Percentiles rank a stretch among this genome's conserved stretches.
These are phyloP conservation scores for Caerostris darwini DNA, from an alignment of 1,140 invertebrate species.

Conservation along the genomic window DNA sequence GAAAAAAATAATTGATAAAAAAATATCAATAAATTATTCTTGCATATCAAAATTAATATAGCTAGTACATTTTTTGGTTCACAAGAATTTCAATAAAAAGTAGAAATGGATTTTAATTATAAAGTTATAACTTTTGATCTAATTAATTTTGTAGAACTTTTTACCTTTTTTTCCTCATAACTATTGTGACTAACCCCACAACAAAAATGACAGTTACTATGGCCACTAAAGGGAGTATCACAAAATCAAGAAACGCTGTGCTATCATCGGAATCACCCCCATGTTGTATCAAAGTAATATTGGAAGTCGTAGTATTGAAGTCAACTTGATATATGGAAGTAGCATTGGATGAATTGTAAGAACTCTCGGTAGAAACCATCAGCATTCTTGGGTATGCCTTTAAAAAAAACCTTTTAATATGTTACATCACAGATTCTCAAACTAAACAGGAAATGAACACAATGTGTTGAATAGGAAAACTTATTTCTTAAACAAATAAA, in stretches of 20 bases:
- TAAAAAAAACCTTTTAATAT: neutral
- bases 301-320: conserved; percentile 52
- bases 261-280: neutral
- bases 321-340: conserved; percentile 54
- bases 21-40: neutral
- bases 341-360: conserved; percentile 53
- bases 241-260: conserved; percentile 61
- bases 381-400: conserved; percentile 10
- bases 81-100: no score
- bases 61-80: no score
- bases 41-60: neutral
- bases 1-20: no score
- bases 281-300: conserved; percentile 53
- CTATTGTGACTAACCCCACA: conserved; percentile 59
- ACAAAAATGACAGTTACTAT: conserved; percentile 52
- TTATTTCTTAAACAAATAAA: no score
- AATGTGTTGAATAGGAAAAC: no score
- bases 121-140: no score
- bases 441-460: no score
- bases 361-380: conserved; percentile 62
- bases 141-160: neutral
- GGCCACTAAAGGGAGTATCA: conserved; percentile 64
- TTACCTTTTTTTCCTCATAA: conserved; percentile 75
- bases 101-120: no score
- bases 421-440: no score